Base-by-base conservation (phyloP, 2,113 vertebrate genomes). In the Alethe diademata region DNA sequence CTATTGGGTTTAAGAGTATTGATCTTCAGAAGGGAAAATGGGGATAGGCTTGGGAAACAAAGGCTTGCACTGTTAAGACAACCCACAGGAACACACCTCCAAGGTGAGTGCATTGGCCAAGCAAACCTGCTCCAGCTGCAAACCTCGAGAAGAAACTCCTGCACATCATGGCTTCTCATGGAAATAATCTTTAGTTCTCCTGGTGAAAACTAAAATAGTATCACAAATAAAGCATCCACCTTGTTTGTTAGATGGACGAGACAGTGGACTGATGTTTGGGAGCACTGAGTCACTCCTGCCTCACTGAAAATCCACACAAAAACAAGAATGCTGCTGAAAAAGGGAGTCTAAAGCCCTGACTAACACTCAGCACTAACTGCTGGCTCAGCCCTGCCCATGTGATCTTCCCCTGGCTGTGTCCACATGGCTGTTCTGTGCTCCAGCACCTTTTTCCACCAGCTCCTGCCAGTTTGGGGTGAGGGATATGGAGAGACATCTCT, bases 281-380 rank as follows among this genome's bases (percentile, higher is more conserved):
- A 28, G n/a, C n/a, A 19, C 5, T 0, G 2, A 33, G 48, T 26
- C 0, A 0, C 58, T 84, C 40, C 40, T 23, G 40, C 40, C n/a
- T 38, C n/a, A 14, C n/a, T 4, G 1, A 38, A 47, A 47, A 64
- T 47, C 54, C 23, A 84, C 1, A 3, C 69, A 84, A 38, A 73
- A 73, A 54, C 18, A 54, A 33, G 5, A 22, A 64, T 54, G 48
- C 23, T 72, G 80, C 57, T 53, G 38, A 4, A 64, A 54, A 33
- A 54, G 18, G 7, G n/a, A 45, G 23, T 14, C 48, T 69, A 73
- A 45, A 73, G 57, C 48, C 28, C 48, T 45, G 58, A 14, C 11
- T 53, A 45, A 72, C 56, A 72, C 17, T 36, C 1, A 2, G 57
- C 26, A 20, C 26, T 54, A 22, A 35, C 24, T 47, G 33, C 47